These are phyloP conservation scores for Helicoverpa zea DNA, from an alignment of 1,140 invertebrate genomes.

Conservation along the genomic window DNA sequence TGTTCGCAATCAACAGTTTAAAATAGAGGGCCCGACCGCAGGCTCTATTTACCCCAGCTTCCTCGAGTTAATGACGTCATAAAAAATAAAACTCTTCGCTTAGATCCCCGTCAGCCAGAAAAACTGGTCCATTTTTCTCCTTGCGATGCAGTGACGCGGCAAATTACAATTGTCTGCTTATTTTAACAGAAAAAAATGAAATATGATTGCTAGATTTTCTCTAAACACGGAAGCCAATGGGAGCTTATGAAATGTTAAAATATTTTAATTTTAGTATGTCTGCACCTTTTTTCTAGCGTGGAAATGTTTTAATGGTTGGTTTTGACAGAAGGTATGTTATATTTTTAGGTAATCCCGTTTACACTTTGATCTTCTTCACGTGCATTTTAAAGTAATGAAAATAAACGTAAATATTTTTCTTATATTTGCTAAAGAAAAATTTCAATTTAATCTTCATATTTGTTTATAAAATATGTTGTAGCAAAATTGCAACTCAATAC, in stretches of 20 bases:
- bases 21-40: conserved; percentile 70
- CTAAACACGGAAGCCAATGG: background rate
- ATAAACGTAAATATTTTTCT: too few relatives aligned
- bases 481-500: too few relatives aligned
- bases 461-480: too few relatives aligned
- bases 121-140: conserved; percentile 68
- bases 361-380: too few relatives aligned
- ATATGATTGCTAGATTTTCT: conserved; percentile 23
- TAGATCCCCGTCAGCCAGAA: conserved; percentile 69
- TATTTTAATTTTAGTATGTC: background rate
- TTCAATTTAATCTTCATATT: too few relatives aligned
- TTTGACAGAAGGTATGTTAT: too few relatives aligned
- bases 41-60: conserved; percentile 74
- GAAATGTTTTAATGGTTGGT: too few relatives aligned
- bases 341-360: too few relatives aligned
- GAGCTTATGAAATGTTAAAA: background rate
- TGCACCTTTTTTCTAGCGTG: background rate
- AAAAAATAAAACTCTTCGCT: conserved; percentile 78
- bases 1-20: conserved; percentile 67
- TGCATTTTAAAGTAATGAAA: too few relatives aligned
- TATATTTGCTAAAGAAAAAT: too few relatives aligned
- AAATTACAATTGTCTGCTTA: conserved; percentile 78
- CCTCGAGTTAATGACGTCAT: conserved; percentile 81
- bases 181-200: conserved; percentile 55
- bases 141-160: conserved; percentile 67